Evolutionary conservation across 2,888 invertebrate genomes (phyloP), one percentile per base, ranked within the genome.

Genomic region (Patella caerulea): DNA sequence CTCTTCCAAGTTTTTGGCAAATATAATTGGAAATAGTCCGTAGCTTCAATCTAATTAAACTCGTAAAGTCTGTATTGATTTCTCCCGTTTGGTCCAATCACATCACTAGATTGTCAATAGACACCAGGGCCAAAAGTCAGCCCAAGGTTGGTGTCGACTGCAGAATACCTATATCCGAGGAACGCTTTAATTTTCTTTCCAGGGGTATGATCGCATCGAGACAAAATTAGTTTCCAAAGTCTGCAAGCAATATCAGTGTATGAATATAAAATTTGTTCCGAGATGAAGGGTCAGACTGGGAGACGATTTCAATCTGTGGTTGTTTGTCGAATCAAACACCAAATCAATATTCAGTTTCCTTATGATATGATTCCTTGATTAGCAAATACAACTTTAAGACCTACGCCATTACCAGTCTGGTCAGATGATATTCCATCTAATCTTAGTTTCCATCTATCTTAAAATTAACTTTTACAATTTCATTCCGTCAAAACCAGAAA

Each of bases 1-100:
- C 69, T 72, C 69, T 70, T 53, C 24, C 69, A 65, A 74, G 74
- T 75, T 78, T 76, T 78, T 59, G 75, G 74, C 75, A 79, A 81
- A 78, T 77, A 83, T 83, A 83, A 83, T 83, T 81, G 80, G 80
- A 78, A 81, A 78, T 76, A 72, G 74, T 78, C 76, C 78, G 73
- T 71, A 71, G 79, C 80, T 80, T 77, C 80, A 79, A 82, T 83
- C 83, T 82, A 81, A 83, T 83, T 83, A 82, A 83, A 83, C 76
- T 81, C 65, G 74, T 79, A 74, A 78, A 79, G 79, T 77, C 77
- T 56, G 73, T 80, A 83, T 83, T 79, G 83, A 83, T 82, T 82
- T 79, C 71, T 74, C 72, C n/a, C 72, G 52, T 54, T 54, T 73
- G 78, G 77, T 76, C 78, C 82, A 81, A 82, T 83, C 80, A 81